Evolutionary conservation across 2,888 invertebrate genomes (phyloP).

Genomic region (Synergus japonicus): DNA sequence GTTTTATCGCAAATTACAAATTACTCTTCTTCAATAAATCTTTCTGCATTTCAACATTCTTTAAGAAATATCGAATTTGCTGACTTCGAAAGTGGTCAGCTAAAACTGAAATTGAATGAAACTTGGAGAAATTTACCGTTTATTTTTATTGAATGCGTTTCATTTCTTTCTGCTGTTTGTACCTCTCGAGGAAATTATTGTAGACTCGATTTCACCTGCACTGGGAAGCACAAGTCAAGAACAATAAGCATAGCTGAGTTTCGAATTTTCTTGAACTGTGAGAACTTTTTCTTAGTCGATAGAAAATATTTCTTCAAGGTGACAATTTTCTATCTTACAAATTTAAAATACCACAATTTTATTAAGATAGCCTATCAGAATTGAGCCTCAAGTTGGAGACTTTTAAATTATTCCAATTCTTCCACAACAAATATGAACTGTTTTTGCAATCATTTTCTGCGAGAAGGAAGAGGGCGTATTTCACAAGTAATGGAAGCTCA

Average conservation of each 20-base stretch:
- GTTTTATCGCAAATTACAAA: neutral
- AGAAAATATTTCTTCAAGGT: neutral
- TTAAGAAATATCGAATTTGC: neutral
- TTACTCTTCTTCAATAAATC: neutral
- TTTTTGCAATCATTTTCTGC: neutral
- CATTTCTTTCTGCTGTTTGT: neutral
- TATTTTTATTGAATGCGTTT: neutral
- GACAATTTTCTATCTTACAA: neutral
- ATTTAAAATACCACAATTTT: no score
- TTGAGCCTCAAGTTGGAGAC: neutral
- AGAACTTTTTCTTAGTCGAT: neutral
- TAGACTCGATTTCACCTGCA: neutral
- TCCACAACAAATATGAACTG: neutral
- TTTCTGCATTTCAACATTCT: neutral
- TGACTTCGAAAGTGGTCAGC: neutral
- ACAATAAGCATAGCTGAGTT: neutral
- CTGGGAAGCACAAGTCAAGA: neutral
- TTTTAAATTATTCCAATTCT: no score
- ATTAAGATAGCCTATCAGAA: no score
- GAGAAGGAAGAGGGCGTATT: neutral
- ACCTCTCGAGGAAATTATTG: neutral
- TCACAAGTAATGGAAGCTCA: neutral
- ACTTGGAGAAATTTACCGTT: neutral
- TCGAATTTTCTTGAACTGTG: neutral
- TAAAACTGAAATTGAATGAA: neutral